Base-by-base conservation (phyloP, 2,113 vertebrate genomes). In the Puma concolor region DNA sequence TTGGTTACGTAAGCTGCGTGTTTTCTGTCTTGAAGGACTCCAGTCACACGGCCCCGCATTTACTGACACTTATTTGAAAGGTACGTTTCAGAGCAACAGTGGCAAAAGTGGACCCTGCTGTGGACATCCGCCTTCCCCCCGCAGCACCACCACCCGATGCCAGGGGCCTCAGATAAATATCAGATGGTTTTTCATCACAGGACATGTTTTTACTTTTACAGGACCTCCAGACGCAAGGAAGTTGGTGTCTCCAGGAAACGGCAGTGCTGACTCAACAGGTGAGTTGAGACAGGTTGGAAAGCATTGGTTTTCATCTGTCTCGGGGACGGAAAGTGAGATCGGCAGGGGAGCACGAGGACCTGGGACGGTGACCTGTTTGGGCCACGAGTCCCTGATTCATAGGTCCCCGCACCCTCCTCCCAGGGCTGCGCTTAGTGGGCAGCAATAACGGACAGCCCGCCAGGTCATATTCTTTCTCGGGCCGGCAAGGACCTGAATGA, bases 201-300 rank as follows among this genome's bases (percentile, higher is more conserved):
- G 9, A 36, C 89, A 0, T 96, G 72, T 97, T 86, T 96, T 77
- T 97, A 7, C 85, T 97, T 92, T 91, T 96, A 17, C 29, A 97
- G 96, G 19, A 9, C 31, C 77, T 82, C 0, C n/a, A 83, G 23
- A 3, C 19, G 1, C 23, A 50, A n/a, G 31, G 8, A 17, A 4
- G 41, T 21, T 19, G 57, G 13, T 8, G 31, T 7, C 29, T 79
- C 11, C 3, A 10, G 54, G 13, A 25, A 60, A 38, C 23, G 16
- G 79, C 38, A 50, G 0, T 79, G 19, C 7, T 76, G 76, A 77
- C 2, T 17, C n/a, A 67, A 31, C 57, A 95, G 96, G 96, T 97
- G 25, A 88, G 94, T 96, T 71, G 77, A 12, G 79, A 63, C 88
- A 91, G 50, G 38, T 84, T 50, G 33, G 50, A 87, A 54, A 87